Base-by-base conservation (phyloP, 1,140 invertebrate genomes). In the Aphelenchoides besseyi region DNA sequence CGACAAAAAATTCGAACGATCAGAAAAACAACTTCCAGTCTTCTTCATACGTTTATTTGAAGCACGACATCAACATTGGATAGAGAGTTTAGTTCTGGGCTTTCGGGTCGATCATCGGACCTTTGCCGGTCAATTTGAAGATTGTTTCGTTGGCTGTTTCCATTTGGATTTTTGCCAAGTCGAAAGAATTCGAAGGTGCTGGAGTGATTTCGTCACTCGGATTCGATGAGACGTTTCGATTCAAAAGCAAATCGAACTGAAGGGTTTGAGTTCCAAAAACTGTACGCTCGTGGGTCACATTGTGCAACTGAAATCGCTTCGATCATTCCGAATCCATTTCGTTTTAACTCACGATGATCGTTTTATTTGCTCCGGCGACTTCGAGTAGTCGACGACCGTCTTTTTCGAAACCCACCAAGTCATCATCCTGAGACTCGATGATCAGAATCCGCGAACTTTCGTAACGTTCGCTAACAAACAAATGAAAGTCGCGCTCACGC, bases 241-340 rank as follows among this genome's bases (percentile, higher is more conserved):
- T n/a, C n/a, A n/a, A n/a, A n/a, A 48, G 41, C 41, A 66, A 30
- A 29, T 66, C 63, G 3, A 1, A 66, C 30, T 66, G 63, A 18
- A 66, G 36, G 18, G 26, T 12, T 53, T 66, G 63, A 37, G 63
- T 66, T 0, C 36, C 33, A 30, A 66, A 66, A 1, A 66, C 63
- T 28, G 63, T 66, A n/a, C 63, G 63, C 3, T 66, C 63, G 36
- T 66, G 63, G 30, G 63, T 66, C 63, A 66, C 36, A 32, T 66
- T 66, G 30, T 35, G 36, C 1, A 66, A 3, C 63, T 53, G 16
- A 64, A 53, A 66, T 23, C n/a, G 12, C 1, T 59, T 5, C 18
- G 55, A 29, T 59, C 41, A 66, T 33, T 16, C 16, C 16, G 30
- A 32, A 12, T 16, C 1, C 30, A 66, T n/a, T n/a, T n/a, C n/a